Base-by-base conservation (phyloP, 2,888 invertebrate species). In the Drosophila affinis region DNA sequence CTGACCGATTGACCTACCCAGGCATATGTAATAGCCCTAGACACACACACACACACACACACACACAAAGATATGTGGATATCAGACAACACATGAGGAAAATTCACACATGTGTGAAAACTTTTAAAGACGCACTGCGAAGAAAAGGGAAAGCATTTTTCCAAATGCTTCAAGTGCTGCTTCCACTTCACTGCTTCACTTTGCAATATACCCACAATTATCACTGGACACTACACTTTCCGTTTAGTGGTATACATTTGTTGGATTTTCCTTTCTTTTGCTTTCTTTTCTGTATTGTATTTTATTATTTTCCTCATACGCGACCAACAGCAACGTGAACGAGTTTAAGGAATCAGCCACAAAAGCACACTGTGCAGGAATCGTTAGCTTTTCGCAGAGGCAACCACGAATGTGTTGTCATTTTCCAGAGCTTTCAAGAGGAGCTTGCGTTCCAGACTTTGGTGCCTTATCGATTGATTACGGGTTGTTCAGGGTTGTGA, bases 1-100 rank as follows among this genome's bases (percentile, higher is more conserved):
- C 87, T 88, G 87, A 88, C 87, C 85, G 79, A 88, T 88, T 88
- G 85, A 86, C 85, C 88, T 84, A 85, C 78, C 88, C 80, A 79
- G 86, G 77, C 83, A 85, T 85, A 84, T 85, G 85, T 81, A 84
- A 84, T 81, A 78, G 27, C 69, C 64, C 57, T 74, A 68, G 54
- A 63, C 57, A 61, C 54, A 61, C 54, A 65, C 62, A 63, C 70
- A 71, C 48, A 59, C 62, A 59, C 76, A 68, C 61, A 57, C 76
- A 27, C 59, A 62, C 62, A 64, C 52, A 62, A 57, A 54, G 47
- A 51, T 47, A 53, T 34, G 53, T n/a, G 17, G 39, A 18, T 12
- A 47, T 27, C 62, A 65, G 64, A 47, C 49, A 61, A 65, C 62
- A 63, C 48, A 59, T 47, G 59, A 44, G 51, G 47, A 61, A 64